Evolutionary conservation across 1,140 invertebrate species (phyloP).

Genomic region (Bombus breviceps): DNA sequence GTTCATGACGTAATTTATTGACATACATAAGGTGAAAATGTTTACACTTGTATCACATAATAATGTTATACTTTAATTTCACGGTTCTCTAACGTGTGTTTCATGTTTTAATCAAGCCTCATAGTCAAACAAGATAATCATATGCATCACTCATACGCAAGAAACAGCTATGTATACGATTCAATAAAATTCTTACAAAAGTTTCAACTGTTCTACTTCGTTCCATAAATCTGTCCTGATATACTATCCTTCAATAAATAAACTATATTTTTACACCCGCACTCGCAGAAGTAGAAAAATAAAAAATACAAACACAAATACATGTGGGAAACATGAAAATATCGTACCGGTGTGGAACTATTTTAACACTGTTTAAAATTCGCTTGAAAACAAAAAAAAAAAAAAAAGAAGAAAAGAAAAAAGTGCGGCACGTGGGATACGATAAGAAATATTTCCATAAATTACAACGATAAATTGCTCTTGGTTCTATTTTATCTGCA

Average conservation of each 20-base stretch:
- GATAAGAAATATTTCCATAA: constrained; percentile 37
- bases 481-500: constrained; percentile 1
- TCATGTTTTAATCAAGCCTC: not conserved
- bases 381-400: not conserved
- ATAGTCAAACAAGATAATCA: not conserved
- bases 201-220: not conserved
- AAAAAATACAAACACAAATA: not conserved
- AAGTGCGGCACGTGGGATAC: not conserved
- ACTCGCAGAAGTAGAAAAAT: not conserved
- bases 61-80: not conserved
- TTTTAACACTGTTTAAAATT: not conserved
- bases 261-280: not conserved
- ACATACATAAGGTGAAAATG: not conserved
- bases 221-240: not conserved
- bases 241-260: no score
- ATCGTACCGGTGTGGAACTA: not conserved
- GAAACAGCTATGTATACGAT: not conserved
- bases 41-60: not conserved
- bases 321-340: not conserved
- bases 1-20: no score
- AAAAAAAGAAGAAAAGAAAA: not conserved
- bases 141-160: not conserved
- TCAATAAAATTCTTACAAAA: not conserved
- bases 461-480: constrained; percentile 23
- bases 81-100: not conserved